Conservation (phyloP, 2,113 vertebrate genomes). For the Piprites chloris region DNA sequence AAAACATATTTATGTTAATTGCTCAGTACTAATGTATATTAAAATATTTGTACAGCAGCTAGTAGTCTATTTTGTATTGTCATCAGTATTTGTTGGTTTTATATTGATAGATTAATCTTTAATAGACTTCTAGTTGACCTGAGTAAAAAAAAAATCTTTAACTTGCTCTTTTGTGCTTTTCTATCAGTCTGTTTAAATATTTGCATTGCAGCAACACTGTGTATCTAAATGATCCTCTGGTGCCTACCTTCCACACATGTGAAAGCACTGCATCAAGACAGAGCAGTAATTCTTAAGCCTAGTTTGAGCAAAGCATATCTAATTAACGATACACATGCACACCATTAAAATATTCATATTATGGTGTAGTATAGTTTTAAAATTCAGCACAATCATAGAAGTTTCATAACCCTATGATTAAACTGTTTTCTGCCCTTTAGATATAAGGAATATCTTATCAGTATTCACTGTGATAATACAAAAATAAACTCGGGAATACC, state of each 20-base stretch:
- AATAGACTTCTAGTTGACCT: not conserved
- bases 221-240: not conserved
- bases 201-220: not conserved
- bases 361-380: not conserved
- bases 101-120: slow-evolving; percentile 5
- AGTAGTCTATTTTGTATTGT: not conserved
- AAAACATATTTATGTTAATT: not conserved
- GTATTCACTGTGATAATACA: not conserved
- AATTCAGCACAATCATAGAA: not conserved
- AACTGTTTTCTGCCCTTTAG: not conserved
- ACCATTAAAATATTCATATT: not conserved
- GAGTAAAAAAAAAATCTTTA: not conserved
- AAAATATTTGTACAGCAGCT: slow-evolving; percentile 8
- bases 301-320: not conserved
- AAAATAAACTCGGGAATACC: not conserved
- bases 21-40: not conserved
- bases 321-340: not conserved
- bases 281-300: not conserved
- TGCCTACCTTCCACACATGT: not conserved
- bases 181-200: slow-evolving; percentile 16
- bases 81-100: not conserved
- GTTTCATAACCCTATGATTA: not conserved
- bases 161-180: not conserved
- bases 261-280: not conserved
- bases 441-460: not conserved